phyloP scores from a whole-genome alignment of 1,140 invertebrate genomes.

The Cryptotermes secundus region DNA sequence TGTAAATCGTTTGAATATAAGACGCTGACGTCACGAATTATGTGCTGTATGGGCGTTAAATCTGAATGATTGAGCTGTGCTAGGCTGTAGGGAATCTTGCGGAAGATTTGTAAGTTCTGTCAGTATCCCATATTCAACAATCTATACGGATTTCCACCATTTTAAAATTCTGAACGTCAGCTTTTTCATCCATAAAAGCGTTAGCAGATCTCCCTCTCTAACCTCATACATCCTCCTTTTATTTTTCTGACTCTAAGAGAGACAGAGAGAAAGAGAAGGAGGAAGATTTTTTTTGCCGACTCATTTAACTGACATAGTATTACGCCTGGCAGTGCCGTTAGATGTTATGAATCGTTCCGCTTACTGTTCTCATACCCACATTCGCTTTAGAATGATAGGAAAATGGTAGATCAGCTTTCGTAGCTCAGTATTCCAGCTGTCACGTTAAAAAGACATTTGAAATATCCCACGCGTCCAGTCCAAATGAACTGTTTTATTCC shows the following conservation, averaged over 20 bases:
- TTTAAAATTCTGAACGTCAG: slow-evolving; percentile 8
- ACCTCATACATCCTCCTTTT: neutral
- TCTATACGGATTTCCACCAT: neutral
- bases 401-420: too few relatives aligned
- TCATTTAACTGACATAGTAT: slow-evolving; percentile 13
- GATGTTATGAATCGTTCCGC: neutral
- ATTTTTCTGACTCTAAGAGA: neutral
- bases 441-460: too few relatives aligned
- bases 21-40: too few relatives aligned
- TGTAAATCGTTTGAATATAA: too few relatives aligned
- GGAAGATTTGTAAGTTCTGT: neutral
- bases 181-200: neutral
- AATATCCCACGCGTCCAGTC: too few relatives aligned
- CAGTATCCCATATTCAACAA: neutral
- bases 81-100: neutral
- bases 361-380: too few relatives aligned
- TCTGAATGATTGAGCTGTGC: too few relatives aligned
- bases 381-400: too few relatives aligned
- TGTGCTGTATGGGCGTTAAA: too few relatives aligned
- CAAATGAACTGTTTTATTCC: too few relatives aligned
- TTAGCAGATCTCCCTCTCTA: neutral
- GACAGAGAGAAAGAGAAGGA: too few relatives aligned
- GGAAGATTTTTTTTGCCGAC: neutral
- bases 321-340: neutral
- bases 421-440: too few relatives aligned